Evolutionary conservation across 64 coral and sea anemone species (phyloP), one percentile per base, ranked within the genome.

Genomic region (Porites lutea): DNA sequence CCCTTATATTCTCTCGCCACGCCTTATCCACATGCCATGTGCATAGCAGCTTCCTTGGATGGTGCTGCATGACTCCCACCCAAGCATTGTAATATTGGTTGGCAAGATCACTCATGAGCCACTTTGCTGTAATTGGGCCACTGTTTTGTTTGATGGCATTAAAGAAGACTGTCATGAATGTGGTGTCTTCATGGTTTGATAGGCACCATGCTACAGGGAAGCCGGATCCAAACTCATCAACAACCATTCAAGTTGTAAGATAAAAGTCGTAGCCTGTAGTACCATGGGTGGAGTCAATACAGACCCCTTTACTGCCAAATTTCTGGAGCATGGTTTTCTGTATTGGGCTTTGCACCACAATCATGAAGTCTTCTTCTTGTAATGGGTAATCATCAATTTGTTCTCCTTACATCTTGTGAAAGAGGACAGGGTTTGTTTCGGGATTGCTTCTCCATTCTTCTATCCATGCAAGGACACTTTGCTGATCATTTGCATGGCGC

Each of bases 11-110:
- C 54, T 89, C 79, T 22, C 64, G 10, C 92, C 92, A 93, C 20
- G 86, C 66, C 49, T 88, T 90, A 57, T 92, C 94, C 51, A 92
- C 86, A 79, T 95, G 93, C 88, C 93, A 90, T 0, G 59, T 95
- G 14, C 94, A 96, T 8, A 96, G 11, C 12, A 89, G 44, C 6
- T 77, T 82, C 7, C 6, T 14, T 51, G 88, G 88, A 19, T 27
- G 48, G 53, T 48, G 8, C 3, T 72, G 79, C 81, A 95, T 91
- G 8, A 95, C 47, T 6, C 71, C 88, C n/a, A 95, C 70, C 87
- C 82, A 95, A 13, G 88, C 88, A 79, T 95, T 90, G 73, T 90
- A 90, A 37, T 54, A 95, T n/a, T 95, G 93, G 6, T 46, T 71
- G 4, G 79, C 88, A 6, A 22, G 74, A 51, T 90, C 75, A 78